Percentiles rank a stretch among this genome's conserved stretches.
Conservation (phyloP, 1,140 invertebrate species). For the Charaxes varanes region DNA sequence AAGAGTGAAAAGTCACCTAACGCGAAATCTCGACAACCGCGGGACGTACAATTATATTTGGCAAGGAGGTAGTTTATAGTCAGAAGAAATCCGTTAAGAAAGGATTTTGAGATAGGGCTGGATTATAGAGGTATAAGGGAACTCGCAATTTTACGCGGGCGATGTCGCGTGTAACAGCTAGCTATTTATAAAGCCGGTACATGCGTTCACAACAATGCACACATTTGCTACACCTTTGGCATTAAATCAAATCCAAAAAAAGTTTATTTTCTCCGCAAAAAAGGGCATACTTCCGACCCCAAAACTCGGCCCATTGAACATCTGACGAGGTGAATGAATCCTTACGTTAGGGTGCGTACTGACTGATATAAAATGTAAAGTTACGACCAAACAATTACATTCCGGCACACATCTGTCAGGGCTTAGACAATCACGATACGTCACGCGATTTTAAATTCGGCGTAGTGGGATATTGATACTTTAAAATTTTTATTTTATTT, state of each 20-base stretch:
- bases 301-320: constrained; percentile 61
- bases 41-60: too few species aligned
- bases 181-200: too few species aligned
- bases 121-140: too few species aligned
- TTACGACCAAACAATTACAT: constrained; percentile 65
- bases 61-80: too few species aligned
- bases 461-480: constrained; percentile 41
- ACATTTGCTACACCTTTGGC: constrained; percentile 17
- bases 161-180: too few species aligned
- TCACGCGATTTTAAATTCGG: constrained; percentile 53
- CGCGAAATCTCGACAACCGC: too few species aligned
- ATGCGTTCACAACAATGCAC: too few species aligned
- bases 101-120: too few species aligned
- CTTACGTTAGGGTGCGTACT: constrained; percentile 47
- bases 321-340: constrained; percentile 72
- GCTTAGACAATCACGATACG: constrained; percentile 72
- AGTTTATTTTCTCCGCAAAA: constrained; percentile 38
- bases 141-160: too few species aligned
- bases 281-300: constrained; percentile 46
- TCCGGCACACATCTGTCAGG: constrained; percentile 70
- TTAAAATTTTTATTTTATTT: not conserved
- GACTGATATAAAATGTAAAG: constrained; percentile 65
- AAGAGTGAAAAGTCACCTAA: too few species aligned
- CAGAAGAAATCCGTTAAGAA: too few species aligned
- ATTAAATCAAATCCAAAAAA: constrained; percentile 49